Base-by-base conservation (phyloP, 1,140 invertebrate genomes). In the Atta colombica region DNA sequence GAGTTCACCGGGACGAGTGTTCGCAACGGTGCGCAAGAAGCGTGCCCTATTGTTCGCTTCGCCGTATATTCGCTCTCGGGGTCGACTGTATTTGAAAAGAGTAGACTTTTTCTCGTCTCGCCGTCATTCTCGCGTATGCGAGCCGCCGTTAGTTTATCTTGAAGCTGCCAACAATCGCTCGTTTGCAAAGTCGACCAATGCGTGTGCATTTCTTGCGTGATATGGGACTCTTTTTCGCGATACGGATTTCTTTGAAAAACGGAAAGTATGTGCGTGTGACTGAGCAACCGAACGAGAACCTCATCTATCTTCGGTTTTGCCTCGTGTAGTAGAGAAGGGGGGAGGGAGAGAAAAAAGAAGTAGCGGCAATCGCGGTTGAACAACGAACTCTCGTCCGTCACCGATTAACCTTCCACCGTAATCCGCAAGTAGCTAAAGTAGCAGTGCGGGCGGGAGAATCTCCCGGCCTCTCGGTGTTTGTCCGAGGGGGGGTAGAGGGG, bases 341-440 rank as follows among this genome's bases (percentile, higher is more conserved):
- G 16, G 12, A 21, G 25, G 14, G 31, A 35, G 31, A 3, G 3
- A 35, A 68, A 51, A 49, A 12, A 61, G 45, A 14, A 78, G 18
- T 28, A 39, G 39, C 55, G 21, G 39, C 69, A 60, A 49, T 84
- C n/a, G 68, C 55, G 69, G 55, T 49, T 31, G 45, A 71, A 71
- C 51, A 89, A 72, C 51, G 49, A 55, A 61, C 58, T 66, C 61
- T 75, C 45, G n/a, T 55, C 58, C 65, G 63, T 60, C 60, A 60
- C 51, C 63, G 77, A 89, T 77, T 89, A 89, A 90, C 72, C 77
- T 68, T 84, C 65, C 75, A 28, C 55, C 66, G 68, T 72, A 81
- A 89, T 87, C 85, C 66, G 66, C 75, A 45, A 90, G 85, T 87
- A 82, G 39, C 39, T 8, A 1, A 45, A 45, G 39, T 45, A 45